Base-by-base conservation (phyloP, 2,888 invertebrate species). In the Aporophyla lueneburgensis region DNA sequence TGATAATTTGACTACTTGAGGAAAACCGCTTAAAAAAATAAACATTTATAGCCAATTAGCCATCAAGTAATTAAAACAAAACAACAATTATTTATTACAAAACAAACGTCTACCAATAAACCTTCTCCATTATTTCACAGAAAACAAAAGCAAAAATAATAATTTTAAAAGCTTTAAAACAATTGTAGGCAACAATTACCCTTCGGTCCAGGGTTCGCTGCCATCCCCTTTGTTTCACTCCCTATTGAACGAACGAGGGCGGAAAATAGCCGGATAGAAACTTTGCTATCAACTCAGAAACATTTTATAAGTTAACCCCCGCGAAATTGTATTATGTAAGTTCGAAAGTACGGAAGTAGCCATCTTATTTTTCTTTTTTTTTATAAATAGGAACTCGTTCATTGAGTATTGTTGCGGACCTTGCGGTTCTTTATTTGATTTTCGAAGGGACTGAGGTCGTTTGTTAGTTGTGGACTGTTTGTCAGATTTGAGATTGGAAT, bases 151-250 rank as follows among this genome's bases (percentile, higher is more conserved):
- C 80, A 80, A 86, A 84, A 88, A 87, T 88, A 86, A 86, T 86
- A 86, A 81, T 70, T 87, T 88, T 83, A 86, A 86, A 87, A 87
- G 87, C 86, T 88, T 88, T 80, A 88, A 87, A 88, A 86, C 86
- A 87, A 88, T 87, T 85, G 86, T 85, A 72, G 74, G 76, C 27
- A 75, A 87, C 88, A 85, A 87, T 87, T 88, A 85, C 74, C 83
- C 76, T 86, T 73, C 74, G 76, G 86, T 84, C 84, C 81, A 78
- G 65, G 75, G 74, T 82, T 71, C 73, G 78, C 78, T 78, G 79
- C 81, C 81, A 76, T 65, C 58, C 70, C 68, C 80, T 74, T 89
- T 87, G 86, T 88, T 84, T 80, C 68, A 71, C 27, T 77, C 81
- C 83, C 80, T 63, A 87, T 87, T 85, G 86, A 87, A 80, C 70